Base-by-base conservation (phyloP, 2,888 invertebrate species). In the Abrostola tripartita region DNA sequence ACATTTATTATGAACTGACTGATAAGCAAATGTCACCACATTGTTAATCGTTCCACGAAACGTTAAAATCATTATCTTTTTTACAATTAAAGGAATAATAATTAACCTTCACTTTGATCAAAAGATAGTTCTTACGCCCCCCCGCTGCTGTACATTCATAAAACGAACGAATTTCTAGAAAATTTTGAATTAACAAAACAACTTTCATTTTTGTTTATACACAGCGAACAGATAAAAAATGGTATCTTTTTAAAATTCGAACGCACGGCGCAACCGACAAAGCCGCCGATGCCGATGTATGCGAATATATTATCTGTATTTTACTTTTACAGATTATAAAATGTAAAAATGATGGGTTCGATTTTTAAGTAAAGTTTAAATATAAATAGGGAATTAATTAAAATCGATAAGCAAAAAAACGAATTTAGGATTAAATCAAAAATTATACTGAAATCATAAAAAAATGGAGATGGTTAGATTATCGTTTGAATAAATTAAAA, bases 241-340 rank as follows among this genome's bases (percentile, higher is more conserved):
- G 66, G 55, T 50, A 66, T 59, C 65, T 67, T 78, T 82, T 83
- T 81, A 78, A 85, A 84, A 82, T 85, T 85, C 83, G 76, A 74
- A 76, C 69, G 59, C 73, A 69, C 66, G 55, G 51, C 74, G 55
- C 69, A 59, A 62, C 66, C 74, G 77, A 68, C 85, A 85, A 85
- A 84, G 83, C 76, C 61, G 65, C 83, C 83, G 84, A 71, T 66
- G 64, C 54, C 53, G 74, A 77, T 61, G 62, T 58, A 78, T 78
- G 74, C 74, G 78, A 81, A 83, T 83, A 69, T 68, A 74, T 82
- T 81, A 78, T 67, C 64, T 73, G 44, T 69, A 66, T 71, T 70
- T 52, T 65, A 71, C 54, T 69, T 77, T 66, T 64, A 76, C 59
- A 60, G 59, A 71, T 64, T 62, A 64, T 59, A 59, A 68, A 59